These are phyloP conservation scores for Pomatostomus ruficeps DNA, from an alignment of 2,113 vertebrate genomes.

Conservation along the genomic window DNA sequence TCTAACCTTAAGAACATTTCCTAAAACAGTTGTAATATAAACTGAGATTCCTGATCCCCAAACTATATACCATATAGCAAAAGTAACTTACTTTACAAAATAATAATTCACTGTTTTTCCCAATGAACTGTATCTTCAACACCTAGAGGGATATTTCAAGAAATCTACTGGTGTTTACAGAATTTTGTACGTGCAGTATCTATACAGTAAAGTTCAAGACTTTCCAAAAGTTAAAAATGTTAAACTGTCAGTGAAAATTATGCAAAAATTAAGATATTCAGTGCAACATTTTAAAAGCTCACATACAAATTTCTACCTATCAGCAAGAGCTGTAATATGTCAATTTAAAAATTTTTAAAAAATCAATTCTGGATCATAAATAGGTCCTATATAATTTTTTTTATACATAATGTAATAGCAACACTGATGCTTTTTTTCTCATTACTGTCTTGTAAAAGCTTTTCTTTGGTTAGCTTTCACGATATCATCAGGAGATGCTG, in stretches of 20 bases:
- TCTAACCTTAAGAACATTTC: not conserved
- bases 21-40: not conserved
- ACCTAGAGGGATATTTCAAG: not conserved
- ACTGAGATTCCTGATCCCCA: not conserved
- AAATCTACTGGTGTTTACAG: not conserved
- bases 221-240: constrained; percentile 22
- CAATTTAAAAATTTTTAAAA: constrained; percentile 33
- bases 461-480: constrained; percentile 88
- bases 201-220: not conserved
- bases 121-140: not conserved
- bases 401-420: not conserved
- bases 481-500: constrained; percentile 93
- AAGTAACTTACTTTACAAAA: constrained; percentile 1
- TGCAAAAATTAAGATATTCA: constrained; percentile 45
- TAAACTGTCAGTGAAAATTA: not conserved
- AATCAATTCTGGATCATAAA: constrained; percentile 18
- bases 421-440: not conserved
- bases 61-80: not conserved
- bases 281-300: constrained; percentile 55
- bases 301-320: constrained; percentile 44
- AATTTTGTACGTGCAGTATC: not conserved
- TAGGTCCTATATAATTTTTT: not conserved
- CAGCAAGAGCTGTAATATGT: constrained; percentile 17
- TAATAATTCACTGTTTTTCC: not conserved
- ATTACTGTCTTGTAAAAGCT: constrained; percentile 83